Evolutionary conservation across 2,888 invertebrate genomes (phyloP).

Genomic region (Gastracanthus pulcherrimus): DNA sequence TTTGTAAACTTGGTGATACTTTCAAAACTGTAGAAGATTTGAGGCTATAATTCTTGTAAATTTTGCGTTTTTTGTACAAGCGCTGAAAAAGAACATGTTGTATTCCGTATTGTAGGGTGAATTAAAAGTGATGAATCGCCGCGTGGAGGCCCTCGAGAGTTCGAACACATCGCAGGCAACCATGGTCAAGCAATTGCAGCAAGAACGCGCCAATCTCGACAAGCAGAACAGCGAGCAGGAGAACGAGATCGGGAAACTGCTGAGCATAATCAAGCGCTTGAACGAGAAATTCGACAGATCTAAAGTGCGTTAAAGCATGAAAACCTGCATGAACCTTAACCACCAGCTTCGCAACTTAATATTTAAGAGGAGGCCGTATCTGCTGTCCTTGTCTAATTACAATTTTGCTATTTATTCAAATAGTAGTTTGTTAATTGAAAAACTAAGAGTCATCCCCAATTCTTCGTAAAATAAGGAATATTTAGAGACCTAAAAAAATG

Average conservation of each 20-base stretch:
- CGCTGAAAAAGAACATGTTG: too few species aligned
- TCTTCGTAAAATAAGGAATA: too few species aligned
- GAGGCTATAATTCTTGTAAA: not conserved
- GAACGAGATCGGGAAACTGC: slow-evolving; percentile 67
- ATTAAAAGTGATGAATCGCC: slow-evolving; percentile 10
- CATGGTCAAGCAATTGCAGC: slow-evolving; percentile 28
- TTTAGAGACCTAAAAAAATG: too few species aligned
- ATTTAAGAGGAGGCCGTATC: too few species aligned
- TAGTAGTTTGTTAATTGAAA: too few species aligned
- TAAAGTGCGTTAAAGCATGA: slow-evolving; percentile 58
- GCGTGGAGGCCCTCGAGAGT: slow-evolving; percentile 2
- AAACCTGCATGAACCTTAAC: too few species aligned
- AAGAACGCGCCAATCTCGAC: slow-evolving; percentile 57
- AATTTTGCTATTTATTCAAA: too few species aligned
- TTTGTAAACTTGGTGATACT: too few species aligned
- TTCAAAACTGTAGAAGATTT: too few species aligned
- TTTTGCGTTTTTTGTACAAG: not conserved
- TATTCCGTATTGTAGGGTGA: slow-evolving; percentile 19
- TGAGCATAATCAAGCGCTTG: slow-evolving; percentile 62
- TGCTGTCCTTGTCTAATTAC: too few species aligned
- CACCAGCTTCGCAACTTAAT: not conserved
- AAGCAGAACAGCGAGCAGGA: slow-evolving; percentile 66
- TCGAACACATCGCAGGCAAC: slow-evolving; percentile 5
- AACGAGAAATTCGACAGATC: slow-evolving; percentile 59
- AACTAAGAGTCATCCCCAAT: too few species aligned